Base-by-base conservation (phyloP, 2,888 invertebrate species). In the Drosophila siamana region DNA sequence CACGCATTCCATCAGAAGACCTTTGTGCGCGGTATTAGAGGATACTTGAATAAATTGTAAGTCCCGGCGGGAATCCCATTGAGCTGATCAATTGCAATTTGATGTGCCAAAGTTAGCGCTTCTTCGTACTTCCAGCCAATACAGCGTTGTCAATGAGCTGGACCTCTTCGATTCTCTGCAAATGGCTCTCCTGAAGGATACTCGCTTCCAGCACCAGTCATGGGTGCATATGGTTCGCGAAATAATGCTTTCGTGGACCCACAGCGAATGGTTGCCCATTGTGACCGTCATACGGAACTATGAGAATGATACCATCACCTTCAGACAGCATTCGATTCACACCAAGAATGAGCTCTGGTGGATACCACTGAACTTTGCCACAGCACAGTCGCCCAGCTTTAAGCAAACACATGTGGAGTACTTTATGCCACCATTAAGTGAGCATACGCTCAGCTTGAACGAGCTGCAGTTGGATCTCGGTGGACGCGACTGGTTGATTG, bases 211-310 rank as follows among this genome's bases (percentile, higher is more conserved):
- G 2, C 19, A 70, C 1, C 86, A 91, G 63, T 48, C 63, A 4
- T 81, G 80, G 72, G 51, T 86, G 64, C 4, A 86, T 87, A 1
- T 89, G 92, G 33, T 95, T 93, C 84, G 91, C 89, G 86, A 80
- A 71, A 65, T 94, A 93, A 67, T 95, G 93, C 90, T 93, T 22
- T 93, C 93, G 0, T 96, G 95, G 95, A 94, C 94, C 0, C 92
- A 93, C 13, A 94, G 94, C 81, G 91, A 93, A 43, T 94, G 94
- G 44, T 94, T 93, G 88, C 95, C 95, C 0, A 92, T 95, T 0
- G 88, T 95, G 0, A 92, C 91, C 16, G 93, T 94, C 0, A 47
- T 82, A 1, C 66, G 90, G 3, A 93, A 94, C 65, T 94, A 95
- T 1, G 85, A 88, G 19, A 80, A 86, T 4, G 80, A 88, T 33